Evolutionary conservation across 2,113 vertebrate genomes (phyloP), one percentile per base, ranked within the genome.

Genomic region (Sarotherodon lohbergeri): DNA sequence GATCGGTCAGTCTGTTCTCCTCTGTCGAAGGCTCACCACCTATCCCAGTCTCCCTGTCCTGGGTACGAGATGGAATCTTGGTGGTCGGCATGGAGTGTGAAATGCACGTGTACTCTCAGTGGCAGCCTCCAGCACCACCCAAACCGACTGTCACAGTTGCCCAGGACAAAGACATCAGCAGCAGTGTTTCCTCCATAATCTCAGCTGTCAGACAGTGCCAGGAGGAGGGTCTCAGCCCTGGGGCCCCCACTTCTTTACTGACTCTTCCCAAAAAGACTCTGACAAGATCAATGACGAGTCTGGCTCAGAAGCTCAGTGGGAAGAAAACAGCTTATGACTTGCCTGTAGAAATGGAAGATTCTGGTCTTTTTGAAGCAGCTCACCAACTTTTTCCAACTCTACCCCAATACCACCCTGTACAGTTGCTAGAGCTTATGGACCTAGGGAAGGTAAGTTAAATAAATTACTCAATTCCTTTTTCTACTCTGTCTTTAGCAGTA

Each of bases 71-170:
- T 94, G 99, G 99, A 57, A 99, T 99, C 92, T 94, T 99, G 73
- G 98, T 99, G 5, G 98, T 99, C 59, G 99, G 98, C 85, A 99
- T 99, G 98, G 98, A 99, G 86, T 99, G 98, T 91, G 99, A 99
- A 95, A 99, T 99, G 98, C 98, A 99, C 19, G 98, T 99, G 19
- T 99, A 99, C 93, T 99, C 98, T 81, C 99, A 99, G 68, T 99
- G 99, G 99, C 98, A 99, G 73, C 97, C 98, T 19, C 96, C 97
- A 41, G 85, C 85, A 9, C 87, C 91, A 79, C 90, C 95, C 81
- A 98, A 96, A 89, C 95, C 95, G 94, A 24, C 56, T 89, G 16
- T 24, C 91, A 91, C 88, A 56, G 43, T 73, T 19, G 48, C 56
- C 34, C 95, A 92, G 36, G 95, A 95, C 10, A 85, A 96, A 3